Evolutionary conservation across 2,888 invertebrate species (phyloP), one percentile per base, ranked within the genome.

Genomic region (Campoplex capitator): DNA sequence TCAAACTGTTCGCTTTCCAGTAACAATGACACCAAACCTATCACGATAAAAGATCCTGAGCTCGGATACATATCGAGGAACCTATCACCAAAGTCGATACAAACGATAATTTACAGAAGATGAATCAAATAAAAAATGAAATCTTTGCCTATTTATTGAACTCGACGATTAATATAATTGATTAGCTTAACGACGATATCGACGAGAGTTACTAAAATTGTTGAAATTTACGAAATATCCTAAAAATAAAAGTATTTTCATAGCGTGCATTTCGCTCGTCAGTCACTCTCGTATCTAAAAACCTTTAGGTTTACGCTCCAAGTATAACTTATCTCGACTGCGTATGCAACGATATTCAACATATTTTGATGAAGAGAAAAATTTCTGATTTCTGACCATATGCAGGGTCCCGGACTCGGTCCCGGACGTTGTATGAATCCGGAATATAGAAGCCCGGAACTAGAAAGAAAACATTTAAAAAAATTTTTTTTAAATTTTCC

Each of bases 41-140:
- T 95, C 85, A 91, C 89, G 35, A 90, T 95, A 83, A 90, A 86
- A 62, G 95, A 95, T 91, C 91, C 92, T 76, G 86, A 92, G 51
- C 92, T 92, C 79, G 95, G 95, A 51, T 89, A 88, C 32, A 91
- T 95, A 58, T 88, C 89, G 45, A 83, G 95, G 74, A 90, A 91
- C 54, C 88, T 95, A 81, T 94, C 94, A 7, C 90, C 93, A 65
- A 92, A 93, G 84, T 95, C 95, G 75, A 92, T 95, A 88, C 94
- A 95, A 88, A 95, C 95, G 32, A 91, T 95, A 73, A 79, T 95
- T 84, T 95, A 95, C 90, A 91, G 88, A 85, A 18, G 48, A 73
- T 82, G 32, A 70, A 13, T 13, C 32, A 16, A 51, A 6, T 6
- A 11, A 32, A 62, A 8, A 45, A 3, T 32, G 18, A 2, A 16